Evolutionary conservation across 2,797 vertebrate species (phyloP), one percentile per base, ranked within the genome.

Genomic region (Chanos chanos): DNA sequence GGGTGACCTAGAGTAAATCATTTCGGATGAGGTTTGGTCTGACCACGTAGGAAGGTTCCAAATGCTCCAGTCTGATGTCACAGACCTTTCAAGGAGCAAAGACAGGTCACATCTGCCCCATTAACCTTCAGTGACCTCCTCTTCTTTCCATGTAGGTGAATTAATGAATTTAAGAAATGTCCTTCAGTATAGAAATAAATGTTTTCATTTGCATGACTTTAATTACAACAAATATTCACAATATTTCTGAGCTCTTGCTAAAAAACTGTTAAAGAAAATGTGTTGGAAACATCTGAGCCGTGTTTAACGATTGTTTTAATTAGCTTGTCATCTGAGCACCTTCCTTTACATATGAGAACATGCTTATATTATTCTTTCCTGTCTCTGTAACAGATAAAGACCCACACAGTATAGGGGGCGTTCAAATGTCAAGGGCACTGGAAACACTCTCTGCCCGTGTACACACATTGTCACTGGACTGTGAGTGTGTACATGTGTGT

Each of bases 1-100:
- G 90, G 87, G 86, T 89, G 86, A 88, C 86, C 86, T 82, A 80
- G 81, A 83, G 85, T 85, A 74, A 88, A 89, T 85, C 81, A 83
- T 89, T 89, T 86, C 87, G n/a, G n/a, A n/a, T 88, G 79, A 75
- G 85, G 83, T 87, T 85, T 90, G 86, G 89, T 89, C 83, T 75
- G 81, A 78, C 79, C 71, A 73, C 76, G 77, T 83, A 83, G 85
- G 76, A 81, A 82, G 84, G 84, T 87, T 85, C 85, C 75, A 43
- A 77, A 83, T 81, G 75, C 76, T 82, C 82, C 71, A 78, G 64
- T 68, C 74, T 77, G 83, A 86, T 78, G 83, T 71, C 69, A 47
- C 61, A 72, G 72, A 72, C 75, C 66, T 71, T 65, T 56, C 43
- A 40, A 43, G 51, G 58, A 57, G 45, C 41, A 40, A 52, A 41